These are phyloP conservation scores for Cyclophora albipunctata DNA, from an alignment of 2,888 invertebrate species.

Conservation along the genomic window DNA sequence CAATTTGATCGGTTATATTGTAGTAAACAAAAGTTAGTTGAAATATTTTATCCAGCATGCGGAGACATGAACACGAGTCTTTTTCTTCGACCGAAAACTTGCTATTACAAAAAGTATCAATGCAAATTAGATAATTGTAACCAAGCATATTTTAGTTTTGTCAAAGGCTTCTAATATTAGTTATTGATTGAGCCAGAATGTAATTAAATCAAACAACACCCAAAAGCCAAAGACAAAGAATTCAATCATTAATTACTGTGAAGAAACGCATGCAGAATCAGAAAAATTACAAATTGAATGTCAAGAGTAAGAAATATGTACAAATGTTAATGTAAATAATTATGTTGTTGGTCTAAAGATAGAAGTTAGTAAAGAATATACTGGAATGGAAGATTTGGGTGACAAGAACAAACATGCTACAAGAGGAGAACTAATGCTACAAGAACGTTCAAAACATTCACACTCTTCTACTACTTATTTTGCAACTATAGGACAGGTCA, in stretches of 20 bases:
- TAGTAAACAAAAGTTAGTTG: constrained; percentile 21
- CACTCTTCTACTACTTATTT: constrained; percentile 53
- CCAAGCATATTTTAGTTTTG: constrained; percentile 45
- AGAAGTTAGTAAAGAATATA: constrained; percentile 33
- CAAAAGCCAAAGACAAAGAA: constrained; percentile 23
- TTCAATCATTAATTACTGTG: constrained; percentile 11
- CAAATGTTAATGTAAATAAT: constrained; percentile 21
- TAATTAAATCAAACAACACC: constrained; percentile 40
- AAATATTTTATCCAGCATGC: constrained; percentile 50
- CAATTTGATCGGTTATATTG: constrained; percentile 7
- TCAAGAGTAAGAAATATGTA: constrained; percentile 9
- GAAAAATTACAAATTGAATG: constrained; percentile 23
- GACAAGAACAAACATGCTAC: constrained; percentile 43
- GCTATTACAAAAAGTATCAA: constrained; percentile 36
- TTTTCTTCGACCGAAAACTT: constrained; percentile 17
- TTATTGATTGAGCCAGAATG: constrained; percentile 67
- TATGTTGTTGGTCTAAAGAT: constrained; percentile 20
- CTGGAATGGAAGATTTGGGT: constrained; percentile 40
- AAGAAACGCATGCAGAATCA: constrained; percentile 29
- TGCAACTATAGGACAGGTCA: constrained; percentile 75
- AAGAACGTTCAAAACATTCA: constrained; percentile 40
- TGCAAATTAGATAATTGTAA: constrained; percentile 53
- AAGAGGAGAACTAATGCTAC: constrained; percentile 15
- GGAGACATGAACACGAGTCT: constrained; percentile 39
- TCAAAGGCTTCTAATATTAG: constrained; percentile 55